Evolutionary conservation across 2,113 vertebrate species (phyloP), one percentile per base, ranked within the genome.

Genomic region (Monopterus albus): DNA sequence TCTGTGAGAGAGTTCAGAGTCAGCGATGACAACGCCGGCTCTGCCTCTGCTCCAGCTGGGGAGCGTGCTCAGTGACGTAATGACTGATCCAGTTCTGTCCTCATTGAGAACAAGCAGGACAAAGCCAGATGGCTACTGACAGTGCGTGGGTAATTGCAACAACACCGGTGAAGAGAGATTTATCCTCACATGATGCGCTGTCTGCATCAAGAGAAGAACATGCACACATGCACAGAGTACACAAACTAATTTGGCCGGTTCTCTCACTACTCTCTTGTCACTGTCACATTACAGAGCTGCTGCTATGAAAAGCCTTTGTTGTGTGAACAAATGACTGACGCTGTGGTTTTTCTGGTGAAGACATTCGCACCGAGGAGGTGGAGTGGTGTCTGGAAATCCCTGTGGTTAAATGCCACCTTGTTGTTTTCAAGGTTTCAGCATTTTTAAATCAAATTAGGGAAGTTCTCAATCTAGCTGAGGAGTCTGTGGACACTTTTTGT

Each of bases 41-140:
- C 63, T 1, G 40, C 42, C 31, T 31, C 39, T 21, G 56, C 49
- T 45, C 65, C 69, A 69, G 82, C 76, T 80, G 68, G 60, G 46
- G 50, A 25, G 53, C 53, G 8, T 6, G 20, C 56, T 73, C 66
- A 26, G 23, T 33, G 77, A 45, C 49, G 29, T 15, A 46, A 64
- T 42, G 77, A 83, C 66, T 23, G 85, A 84, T 69, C 14, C 20
- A 5, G 17, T 39, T 23, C 58, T 53, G 20, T 50, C 35, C 58
- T 55, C 28, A 2, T n/a, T 56, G 20, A 20, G 51, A 55, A 42
- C 10, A 12, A 62, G 14, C 53, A 46, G 52, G 62, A 57, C 9
- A 11, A 15, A 58, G 46, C 51, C 70, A 79, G 80, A 87, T 73
- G 84, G 72, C 78, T 36, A 1, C 63, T 38, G 73, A 80, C 70